These are phyloP conservation scores for Leptothorax acervorum DNA, from an alignment of 2,888 invertebrate species.

Conservation along the genomic window DNA sequence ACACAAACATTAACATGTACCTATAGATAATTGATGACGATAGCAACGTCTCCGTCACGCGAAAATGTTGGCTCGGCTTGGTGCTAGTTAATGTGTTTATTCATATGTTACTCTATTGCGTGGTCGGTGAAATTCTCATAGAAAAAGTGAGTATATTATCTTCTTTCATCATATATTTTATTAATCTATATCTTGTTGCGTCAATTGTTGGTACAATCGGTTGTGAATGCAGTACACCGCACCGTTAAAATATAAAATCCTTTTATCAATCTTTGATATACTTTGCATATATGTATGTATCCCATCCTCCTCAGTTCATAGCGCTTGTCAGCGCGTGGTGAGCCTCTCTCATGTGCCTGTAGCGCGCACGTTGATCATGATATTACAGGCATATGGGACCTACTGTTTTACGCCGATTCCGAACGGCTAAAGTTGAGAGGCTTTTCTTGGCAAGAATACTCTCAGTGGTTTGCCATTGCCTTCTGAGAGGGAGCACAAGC, in stretches of 20 bases:
- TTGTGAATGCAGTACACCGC: not conserved
- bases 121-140: slow-evolving; percentile 41
- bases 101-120: slow-evolving; percentile 40
- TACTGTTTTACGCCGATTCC: too few species aligned
- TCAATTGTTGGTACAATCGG: not conserved
- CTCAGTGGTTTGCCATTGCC: too few species aligned
- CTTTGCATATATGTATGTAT: not conserved
- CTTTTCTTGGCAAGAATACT: too few species aligned
- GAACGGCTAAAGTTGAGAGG: too few species aligned
- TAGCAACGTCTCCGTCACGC: not conserved
- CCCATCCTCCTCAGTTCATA: too few species aligned
- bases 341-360: too few species aligned
- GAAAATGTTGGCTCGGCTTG: slow-evolving; percentile 25
- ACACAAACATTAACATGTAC: not conserved
- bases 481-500: too few species aligned
- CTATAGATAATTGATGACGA: slow-evolving; percentile 10
- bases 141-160: slow-evolving; percentile 14
- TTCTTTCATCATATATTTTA: not conserved
- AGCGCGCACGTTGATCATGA: too few species aligned
- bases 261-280: not conserved
- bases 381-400: too few species aligned
- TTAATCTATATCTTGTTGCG: not conserved
- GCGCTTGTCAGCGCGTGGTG: too few species aligned
- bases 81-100: slow-evolving; percentile 4
- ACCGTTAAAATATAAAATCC: not conserved